A percentile compares a stretch with the other conserved stretches of the same genome.
Evolutionary conservation across 2,888 invertebrate genomes (phyloP).

Genomic region (Ditylenchus weischeri): DNA sequence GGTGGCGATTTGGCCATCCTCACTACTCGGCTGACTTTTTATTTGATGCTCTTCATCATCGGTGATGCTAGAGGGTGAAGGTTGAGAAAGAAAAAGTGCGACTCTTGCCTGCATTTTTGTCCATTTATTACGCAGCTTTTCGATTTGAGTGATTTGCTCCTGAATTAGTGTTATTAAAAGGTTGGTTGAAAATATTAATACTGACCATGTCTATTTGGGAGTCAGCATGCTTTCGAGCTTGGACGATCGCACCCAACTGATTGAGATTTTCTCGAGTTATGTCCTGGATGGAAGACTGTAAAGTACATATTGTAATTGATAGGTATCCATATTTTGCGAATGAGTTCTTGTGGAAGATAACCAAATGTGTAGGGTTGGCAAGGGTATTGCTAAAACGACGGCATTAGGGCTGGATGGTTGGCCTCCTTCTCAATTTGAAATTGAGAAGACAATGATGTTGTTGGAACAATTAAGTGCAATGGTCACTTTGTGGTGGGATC

Average conservation of each 20-base stretch:
- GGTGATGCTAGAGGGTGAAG: background rate
- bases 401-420: too few species aligned
- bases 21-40: background rate
- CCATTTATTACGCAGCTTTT: slow-evolving; percentile 21
- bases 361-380: too few species aligned
- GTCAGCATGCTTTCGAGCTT: background rate
- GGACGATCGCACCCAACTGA: background rate
- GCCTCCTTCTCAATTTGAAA: too few species aligned
- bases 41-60: background rate
- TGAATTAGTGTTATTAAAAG: slow-evolving; percentile 13
- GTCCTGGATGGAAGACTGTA: background rate
- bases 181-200: background rate
- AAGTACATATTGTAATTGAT: too few species aligned
- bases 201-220: background rate
- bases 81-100: background rate
- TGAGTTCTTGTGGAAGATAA: too few species aligned
- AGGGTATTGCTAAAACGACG: too few species aligned
- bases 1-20: background rate
- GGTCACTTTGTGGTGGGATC: too few species aligned
- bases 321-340: too few species aligned
- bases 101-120: slow-evolving; percentile 8
- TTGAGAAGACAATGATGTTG: too few species aligned
- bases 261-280: background rate
- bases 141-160: slow-evolving; percentile 14
- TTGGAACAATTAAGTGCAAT: too few species aligned